Conservation (phyloP, 2,797 vertebrate species). For the Lithobates pipiens region DNA sequence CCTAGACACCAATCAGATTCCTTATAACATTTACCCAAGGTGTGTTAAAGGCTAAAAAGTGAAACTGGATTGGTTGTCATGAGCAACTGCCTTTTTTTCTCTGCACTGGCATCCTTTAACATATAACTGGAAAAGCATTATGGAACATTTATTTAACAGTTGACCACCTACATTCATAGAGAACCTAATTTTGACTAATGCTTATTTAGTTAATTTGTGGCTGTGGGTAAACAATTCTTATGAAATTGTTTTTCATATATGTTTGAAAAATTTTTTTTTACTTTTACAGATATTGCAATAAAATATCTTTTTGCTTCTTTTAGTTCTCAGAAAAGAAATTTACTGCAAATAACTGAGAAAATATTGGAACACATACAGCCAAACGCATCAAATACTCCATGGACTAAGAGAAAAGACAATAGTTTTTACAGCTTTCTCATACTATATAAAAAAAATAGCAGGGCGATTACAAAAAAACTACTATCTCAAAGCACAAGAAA, state of each 20-base stretch:
- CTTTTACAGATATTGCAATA: slow-evolving; percentile 2
- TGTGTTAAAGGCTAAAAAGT: no score
- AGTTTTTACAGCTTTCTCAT: slow-evolving; percentile 11
- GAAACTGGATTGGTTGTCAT: no score
- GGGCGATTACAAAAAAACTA: slow-evolving; percentile 17
- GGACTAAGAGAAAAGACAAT: slow-evolving; percentile 16
- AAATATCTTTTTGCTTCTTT: neutral
- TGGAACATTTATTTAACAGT: no score
- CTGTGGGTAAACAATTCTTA: neutral
- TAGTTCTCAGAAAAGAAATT: neutral
- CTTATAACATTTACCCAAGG: no score
- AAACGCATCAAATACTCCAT: slow-evolving; percentile 24
- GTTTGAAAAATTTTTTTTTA: neutral
- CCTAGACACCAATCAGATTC: no score
- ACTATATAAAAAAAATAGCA: slow-evolving; percentile 5
- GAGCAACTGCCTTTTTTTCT: no score
- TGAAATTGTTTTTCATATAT: slow-evolving; percentile 15
- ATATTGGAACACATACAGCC: slow-evolving; percentile 40
- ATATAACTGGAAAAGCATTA: neutral
- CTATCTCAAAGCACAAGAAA: slow-evolving; percentile 30
- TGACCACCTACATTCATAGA: neutral
- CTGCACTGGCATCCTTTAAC: no score
- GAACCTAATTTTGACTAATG: neutral
- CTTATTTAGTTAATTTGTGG: neutral
- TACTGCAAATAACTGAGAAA: neutral